Evolutionary conservation across 2,888 invertebrate species (phyloP), one percentile per base, ranked within the genome.

Genomic region (Oscheius myriophilus): DNA sequence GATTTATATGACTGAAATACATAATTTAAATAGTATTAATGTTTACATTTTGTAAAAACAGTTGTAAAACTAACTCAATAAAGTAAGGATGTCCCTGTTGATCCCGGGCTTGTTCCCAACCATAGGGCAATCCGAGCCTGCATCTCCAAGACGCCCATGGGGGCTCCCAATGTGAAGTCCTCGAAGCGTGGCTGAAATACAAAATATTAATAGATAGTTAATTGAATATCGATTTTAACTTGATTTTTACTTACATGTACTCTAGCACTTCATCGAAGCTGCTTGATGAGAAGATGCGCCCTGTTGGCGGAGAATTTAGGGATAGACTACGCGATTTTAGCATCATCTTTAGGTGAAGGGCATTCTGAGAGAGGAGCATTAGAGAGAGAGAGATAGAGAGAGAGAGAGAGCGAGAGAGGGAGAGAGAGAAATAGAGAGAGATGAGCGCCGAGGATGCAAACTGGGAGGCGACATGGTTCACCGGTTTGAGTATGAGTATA

Each of bases 81-180:
- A 93, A 94, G 88, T 93, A 94, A 72, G 92, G 91, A 82, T 93
- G 90, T 73, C 93, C 93, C 86, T 91, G 85, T 91, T 91, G 84
- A 88, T 95, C 94, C 73, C 92, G 88, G 26, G 93, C 94, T 86
- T 92, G 91, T 87, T 95, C 95, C 94, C 94, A 95, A 16, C 94
- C 95, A 86, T 93, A 94, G 0, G 94, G 94, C 69, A 94, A 89
- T 55, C 91, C 87, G 7, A 84, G 76, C 57, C 73, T 82, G 68
- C 91, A 90, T 45, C 87, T 86, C 94, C 94, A 95, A 84, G 92
- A 91, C 87, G 93, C 93, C 26, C 91, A 91, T 2, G 94, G 94
- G 0, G 95, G 95, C 78, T 94, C 88, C 94, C 94, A 95, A 82
- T 77, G 80, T 16, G 81, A 80, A 25, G 74, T 70, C 39, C 78